These are phyloP conservation scores for Cephus pygmeus DNA, from an alignment of 2,888 invertebrate species.

Conservation along the genomic window DNA sequence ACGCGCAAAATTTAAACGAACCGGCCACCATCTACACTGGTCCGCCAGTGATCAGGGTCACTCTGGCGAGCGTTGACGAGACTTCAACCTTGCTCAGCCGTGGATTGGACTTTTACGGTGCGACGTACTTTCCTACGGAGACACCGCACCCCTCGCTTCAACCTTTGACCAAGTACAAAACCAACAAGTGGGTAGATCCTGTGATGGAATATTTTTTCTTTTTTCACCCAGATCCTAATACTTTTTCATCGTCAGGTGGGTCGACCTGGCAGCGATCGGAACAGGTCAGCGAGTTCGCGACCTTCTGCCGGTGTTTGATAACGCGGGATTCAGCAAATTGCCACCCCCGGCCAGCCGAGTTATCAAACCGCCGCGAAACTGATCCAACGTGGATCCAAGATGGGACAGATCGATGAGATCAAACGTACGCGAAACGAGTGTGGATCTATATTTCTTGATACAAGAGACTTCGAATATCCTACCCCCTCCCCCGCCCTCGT, in stretches of 20 bases:
- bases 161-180: constrained; percentile 59
- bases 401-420: too few relatives aligned
- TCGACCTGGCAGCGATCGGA: constrained; percentile 76
- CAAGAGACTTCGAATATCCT: too few relatives aligned
- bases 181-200: constrained; percentile 55
- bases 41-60: constrained; percentile 65
- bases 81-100: constrained; percentile 78
- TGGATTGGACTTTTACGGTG: constrained; percentile 88
- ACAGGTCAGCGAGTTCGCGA: constrained; percentile 74
- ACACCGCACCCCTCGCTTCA: constrained; percentile 74
- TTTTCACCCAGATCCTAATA: too few relatives aligned
- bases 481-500: too few relatives aligned
- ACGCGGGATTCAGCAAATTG: constrained; percentile 85
- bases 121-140: constrained; percentile 88
- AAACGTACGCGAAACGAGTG: too few relatives aligned
- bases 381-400: constrained; percentile 23
- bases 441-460: too few relatives aligned
- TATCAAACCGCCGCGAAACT: constrained; percentile 72
- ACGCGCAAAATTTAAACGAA: constrained; percentile 58
- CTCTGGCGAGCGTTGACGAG: constrained; percentile 66
- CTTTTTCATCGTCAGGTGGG: constrained; percentile 68
- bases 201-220: background rate
- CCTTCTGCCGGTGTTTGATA: constrained; percentile 84
- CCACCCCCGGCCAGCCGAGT: constrained; percentile 84
- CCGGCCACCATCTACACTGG: constrained; percentile 63